Percentiles rank a stretch among this genome's conserved stretches.
Conservation (phyloP, 1,140 invertebrate species). For the Conus ventricosus region DNA sequence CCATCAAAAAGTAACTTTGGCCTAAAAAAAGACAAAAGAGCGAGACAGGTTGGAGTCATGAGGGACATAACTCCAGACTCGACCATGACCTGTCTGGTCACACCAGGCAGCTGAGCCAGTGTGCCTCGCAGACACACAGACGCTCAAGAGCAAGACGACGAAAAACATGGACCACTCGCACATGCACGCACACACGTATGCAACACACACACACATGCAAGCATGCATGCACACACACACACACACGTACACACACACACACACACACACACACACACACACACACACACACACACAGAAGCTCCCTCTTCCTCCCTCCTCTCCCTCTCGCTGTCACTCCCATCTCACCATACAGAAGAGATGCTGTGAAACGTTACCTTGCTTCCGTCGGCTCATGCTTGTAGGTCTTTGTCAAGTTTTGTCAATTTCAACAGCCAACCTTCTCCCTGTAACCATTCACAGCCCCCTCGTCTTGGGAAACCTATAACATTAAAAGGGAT, state of each 20-base stretch:
- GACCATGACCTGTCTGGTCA: slow-evolving; percentile 29
- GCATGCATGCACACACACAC: not conserved
- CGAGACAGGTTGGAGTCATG: slow-evolving; percentile 13
- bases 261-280: not conserved
- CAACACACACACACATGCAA: not conserved
- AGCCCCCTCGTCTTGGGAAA: not conserved
- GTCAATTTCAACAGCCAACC: not conserved
- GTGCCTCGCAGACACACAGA: slow-evolving; percentile 12
- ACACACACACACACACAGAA: slow-evolving; percentile 6
- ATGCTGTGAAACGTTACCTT: slow-evolving; percentile 11
- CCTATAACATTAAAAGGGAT: not conserved
- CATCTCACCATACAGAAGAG: not conserved
- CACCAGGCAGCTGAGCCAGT: slow-evolving; percentile 23
- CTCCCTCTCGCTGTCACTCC: not conserved
- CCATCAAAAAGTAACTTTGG: slow-evolving; percentile 23
- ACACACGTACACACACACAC: not conserved
- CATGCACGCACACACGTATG: not conserved
- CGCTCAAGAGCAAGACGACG: slow-evolving; percentile 12
- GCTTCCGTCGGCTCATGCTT: slow-evolving; percentile 21
- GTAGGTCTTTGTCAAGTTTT: slow-evolving; percentile 1
- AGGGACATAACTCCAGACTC: slow-evolving; percentile 26
- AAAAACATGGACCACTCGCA: slow-evolving; percentile 8
- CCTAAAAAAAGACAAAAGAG: slow-evolving; percentile 22
- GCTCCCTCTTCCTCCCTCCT: not conserved
- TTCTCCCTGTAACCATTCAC: not conserved